phyloP scores from a whole-genome alignment of 2,888 invertebrate species.

The Caenorhabditis sp. region DNA sequence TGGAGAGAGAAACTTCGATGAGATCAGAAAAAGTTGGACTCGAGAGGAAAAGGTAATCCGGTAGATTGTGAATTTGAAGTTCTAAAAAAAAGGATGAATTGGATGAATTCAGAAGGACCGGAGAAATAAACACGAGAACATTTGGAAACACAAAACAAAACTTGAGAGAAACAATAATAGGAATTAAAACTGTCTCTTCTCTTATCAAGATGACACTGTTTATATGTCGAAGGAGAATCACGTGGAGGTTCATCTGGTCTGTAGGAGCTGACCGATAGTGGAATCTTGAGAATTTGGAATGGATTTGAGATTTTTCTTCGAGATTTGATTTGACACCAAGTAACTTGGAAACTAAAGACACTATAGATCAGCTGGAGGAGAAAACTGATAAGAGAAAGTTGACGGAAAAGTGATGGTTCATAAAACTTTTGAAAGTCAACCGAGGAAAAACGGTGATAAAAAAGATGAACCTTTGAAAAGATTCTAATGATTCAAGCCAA shows the following conservation, averaged over 20 bases:
- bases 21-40: no score
- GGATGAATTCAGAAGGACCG: neutral
- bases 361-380: neutral
- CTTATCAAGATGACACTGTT: slow-evolving; percentile 53
- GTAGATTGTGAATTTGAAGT: no score
- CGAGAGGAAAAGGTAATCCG: no score
- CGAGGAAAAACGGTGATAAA: slow-evolving; percentile 13
- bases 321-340: neutral
- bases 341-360: neutral
- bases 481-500: no score
- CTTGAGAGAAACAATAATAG: slow-evolving; percentile 20
- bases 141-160: slow-evolving; percentile 24
- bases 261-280: neutral
- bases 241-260: slow-evolving; percentile 16
- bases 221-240: slow-evolving; percentile 18
- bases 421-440: slow-evolving; percentile 15
- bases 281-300: neutral
- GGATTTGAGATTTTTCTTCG: neutral
- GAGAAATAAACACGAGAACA: slow-evolving; percentile 1
- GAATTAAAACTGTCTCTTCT: slow-evolving; percentile 19
- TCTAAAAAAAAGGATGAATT: neutral
- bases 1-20: no score
- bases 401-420: neutral
- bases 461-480: no score
- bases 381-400: slow-evolving; percentile 4